Conservation (phyloP, 2,797 vertebrate genomes). For the Cephalopachus bancanus region DNA sequence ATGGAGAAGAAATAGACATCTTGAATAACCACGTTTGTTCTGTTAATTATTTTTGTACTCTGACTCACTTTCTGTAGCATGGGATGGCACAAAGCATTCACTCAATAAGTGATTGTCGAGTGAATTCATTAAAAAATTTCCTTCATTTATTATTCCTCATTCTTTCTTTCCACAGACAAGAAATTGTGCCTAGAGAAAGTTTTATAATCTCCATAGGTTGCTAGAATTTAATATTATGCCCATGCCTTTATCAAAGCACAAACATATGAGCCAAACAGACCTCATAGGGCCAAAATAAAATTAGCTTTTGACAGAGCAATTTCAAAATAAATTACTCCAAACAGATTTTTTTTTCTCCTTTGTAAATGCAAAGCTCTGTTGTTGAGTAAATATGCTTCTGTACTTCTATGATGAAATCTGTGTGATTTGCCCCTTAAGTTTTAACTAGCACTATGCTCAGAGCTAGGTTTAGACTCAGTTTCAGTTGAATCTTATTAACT, state of each 20-base stretch:
- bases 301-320: constrained; percentile 62
- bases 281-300: constrained; percentile 58
- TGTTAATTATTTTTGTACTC: constrained; percentile 15
- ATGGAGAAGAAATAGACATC: neutral
- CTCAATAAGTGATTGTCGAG: constrained; percentile 1
- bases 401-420: neutral
- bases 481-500: neutral
- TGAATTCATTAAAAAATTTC: neutral
- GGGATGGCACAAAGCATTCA: neutral
- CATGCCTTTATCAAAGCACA: constrained; percentile 60
- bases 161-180: constrained; percentile 42
- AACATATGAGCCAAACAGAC: constrained; percentile 46
- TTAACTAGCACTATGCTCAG: neutral
- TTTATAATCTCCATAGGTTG: constrained; percentile 27
- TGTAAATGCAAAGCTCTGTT: neutral
- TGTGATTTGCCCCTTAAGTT: neutral
- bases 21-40: neutral
- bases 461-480: neutral
- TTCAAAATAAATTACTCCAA: constrained; percentile 65
- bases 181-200: constrained; percentile 36
- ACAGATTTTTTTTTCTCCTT: neutral
- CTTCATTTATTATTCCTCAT: constrained; percentile 52
- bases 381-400: neutral
- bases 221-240: constrained; percentile 48
- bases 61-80: neutral